Base-by-base conservation (phyloP, 2,113 vertebrate species). In the Oncorhynchus keta region DNA sequence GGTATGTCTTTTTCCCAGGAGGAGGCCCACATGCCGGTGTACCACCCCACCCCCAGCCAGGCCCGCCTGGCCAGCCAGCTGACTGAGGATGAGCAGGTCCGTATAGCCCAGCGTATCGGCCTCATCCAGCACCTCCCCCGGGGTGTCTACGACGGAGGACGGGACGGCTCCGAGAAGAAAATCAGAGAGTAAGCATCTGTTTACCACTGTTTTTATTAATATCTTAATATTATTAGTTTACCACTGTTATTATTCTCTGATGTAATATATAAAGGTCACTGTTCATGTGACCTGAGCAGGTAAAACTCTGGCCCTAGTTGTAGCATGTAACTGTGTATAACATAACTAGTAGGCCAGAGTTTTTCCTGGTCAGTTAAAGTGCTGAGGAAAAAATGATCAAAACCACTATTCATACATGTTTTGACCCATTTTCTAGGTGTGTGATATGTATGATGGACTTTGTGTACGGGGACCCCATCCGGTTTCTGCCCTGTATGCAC, bases 391-490 rank as follows among this genome's bases (percentile, higher is more conserved):
- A 7, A 20, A 4, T 20, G 0, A 20, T 18, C 59, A 13, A 62
- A 22, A 22, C 59, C 9, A 62, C 51, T 55, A 18, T 55, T 55
- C 13, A 62, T 24, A 9, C 22, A 6, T 22, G 59, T 62, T 11
- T 20, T n/a, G 3, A 8, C 18, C 49, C 16, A 5, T 55, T 55
- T 55, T 18, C 16, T 55, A 99, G 98, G 86, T 99, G 98, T 77
- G 97, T 99, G 88, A 99, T 99, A 94, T 99, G 98, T 94, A 99
- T 99, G 98, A 96, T 98, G 95, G 98, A 99, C 95, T 99, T 99
- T 95, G 96, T 98, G 87, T 98, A 96, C 6, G 98, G 98, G 73
- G 98, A 99, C 90, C 97, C 97, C 49, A 97, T 99, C 91, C 95
- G 97, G 94, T 99, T 98, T 91, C 95, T 99, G 90, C 97, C 97